Percentiles rank a stretch among this genome's conserved stretches.
phyloP scores from a whole-genome alignment of 2,797 vertebrate genomes.

The Aphelocoma californica region DNA sequence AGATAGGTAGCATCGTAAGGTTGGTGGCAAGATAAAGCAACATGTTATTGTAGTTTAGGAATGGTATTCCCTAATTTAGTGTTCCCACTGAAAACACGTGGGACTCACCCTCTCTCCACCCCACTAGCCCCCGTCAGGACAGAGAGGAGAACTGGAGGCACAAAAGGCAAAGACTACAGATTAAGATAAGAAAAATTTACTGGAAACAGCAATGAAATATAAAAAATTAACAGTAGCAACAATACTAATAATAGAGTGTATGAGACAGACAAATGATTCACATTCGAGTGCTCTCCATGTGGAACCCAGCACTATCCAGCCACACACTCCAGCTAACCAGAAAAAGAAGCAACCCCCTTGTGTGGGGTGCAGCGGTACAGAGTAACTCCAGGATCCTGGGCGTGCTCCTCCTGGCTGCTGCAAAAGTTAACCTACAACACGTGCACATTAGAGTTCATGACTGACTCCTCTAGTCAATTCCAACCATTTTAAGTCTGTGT shows the following conservation, averaged over 20 bases:
- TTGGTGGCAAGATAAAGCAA: not conserved
- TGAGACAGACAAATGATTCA: not conserved
- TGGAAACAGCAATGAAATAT: not conserved
- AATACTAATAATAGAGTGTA: no score
- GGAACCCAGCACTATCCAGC: fast-evolving
- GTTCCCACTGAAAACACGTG: not conserved
- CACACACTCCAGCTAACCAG: not conserved
- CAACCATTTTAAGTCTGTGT: not conserved
- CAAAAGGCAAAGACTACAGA: not conserved
- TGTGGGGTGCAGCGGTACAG: not conserved
- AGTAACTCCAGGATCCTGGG: not conserved
- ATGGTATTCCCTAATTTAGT: not conserved
- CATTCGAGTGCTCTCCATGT: fast-evolving
- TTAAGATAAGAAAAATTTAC: not conserved
- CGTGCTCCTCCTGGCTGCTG: not conserved
- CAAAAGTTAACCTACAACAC: not conserved
- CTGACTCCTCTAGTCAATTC: not conserved
- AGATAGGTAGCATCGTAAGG: not conserved
- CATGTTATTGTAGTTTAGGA: fast-evolving
- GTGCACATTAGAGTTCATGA: no score
- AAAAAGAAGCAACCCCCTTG: fast-evolving
- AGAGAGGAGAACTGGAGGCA: not conserved
- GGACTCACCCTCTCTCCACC: not conserved
- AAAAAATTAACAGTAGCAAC: not conserved
- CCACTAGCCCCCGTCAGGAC: fast-evolving